Conservation (phyloP, 2,113 vertebrate genomes). For the Macrotus californicus region DNA sequence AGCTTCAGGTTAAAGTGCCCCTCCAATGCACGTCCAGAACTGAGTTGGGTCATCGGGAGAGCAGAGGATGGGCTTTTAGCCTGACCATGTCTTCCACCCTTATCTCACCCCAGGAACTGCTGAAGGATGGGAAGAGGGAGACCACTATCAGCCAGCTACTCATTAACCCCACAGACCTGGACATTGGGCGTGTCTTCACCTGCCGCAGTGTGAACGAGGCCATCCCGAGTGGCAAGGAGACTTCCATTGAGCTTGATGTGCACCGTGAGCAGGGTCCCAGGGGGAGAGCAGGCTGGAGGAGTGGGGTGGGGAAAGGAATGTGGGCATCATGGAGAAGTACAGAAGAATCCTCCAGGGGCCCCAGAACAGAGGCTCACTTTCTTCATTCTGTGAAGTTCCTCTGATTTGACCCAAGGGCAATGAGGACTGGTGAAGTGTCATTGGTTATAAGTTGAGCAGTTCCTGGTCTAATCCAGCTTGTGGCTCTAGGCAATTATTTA, state of each 20-base stretch:
- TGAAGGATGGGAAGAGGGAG: constrained; percentile 91
- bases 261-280: constrained; percentile 85
- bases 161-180: constrained; percentile 88
- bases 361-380: not conserved
- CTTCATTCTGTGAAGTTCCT: not conserved
- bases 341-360: not conserved
- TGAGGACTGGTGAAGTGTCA: not conserved
- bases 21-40: not conserved
- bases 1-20: not conserved
- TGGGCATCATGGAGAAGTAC: not conserved
- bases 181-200: constrained; percentile 88
- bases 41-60: not conserved
- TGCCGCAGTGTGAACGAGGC: constrained; percentile 91
- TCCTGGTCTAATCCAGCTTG: not conserved
- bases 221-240: constrained; percentile 87
- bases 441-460: not conserved
- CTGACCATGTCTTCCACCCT: not conserved
- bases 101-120: constrained; percentile 81
- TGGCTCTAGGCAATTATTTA: not conserved
- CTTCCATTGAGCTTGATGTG: constrained; percentile 89
- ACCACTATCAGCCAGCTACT: constrained; percentile 89
- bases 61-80: not conserved
- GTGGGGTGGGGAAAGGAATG: fast-evolving
- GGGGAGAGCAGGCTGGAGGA: no score
- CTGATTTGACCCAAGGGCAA: not conserved